Conservation (phyloP, 2,113 vertebrate species). For the Entelurus aequoreus region DNA sequence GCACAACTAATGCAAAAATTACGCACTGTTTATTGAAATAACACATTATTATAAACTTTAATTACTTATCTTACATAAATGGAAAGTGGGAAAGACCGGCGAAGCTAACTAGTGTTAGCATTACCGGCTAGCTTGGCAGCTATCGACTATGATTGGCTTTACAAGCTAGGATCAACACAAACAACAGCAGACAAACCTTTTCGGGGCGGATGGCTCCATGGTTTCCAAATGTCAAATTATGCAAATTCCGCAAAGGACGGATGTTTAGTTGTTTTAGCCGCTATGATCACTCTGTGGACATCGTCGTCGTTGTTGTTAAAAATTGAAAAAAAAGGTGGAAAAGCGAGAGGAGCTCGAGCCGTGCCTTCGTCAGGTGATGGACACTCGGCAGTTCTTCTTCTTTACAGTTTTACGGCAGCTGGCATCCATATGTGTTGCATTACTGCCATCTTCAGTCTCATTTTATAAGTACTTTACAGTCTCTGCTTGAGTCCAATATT, state of each 20-base stretch:
- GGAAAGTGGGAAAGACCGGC: constrained; percentile 2
- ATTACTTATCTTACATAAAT: neutral
- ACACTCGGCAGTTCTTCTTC: neutral
- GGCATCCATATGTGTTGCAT: no score
- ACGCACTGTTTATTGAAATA: neutral
- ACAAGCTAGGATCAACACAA: constrained; percentile 12
- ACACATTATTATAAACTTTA: no score
- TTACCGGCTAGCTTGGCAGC: constrained; percentile 26
- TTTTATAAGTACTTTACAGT: no score
- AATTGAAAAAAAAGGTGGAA: neutral
- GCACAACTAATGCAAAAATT: neutral
- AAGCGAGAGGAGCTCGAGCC: constrained; percentile 36
- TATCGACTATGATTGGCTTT: constrained; percentile 28
- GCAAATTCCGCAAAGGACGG: neutral
- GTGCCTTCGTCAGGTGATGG: constrained; percentile 23
- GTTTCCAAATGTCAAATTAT: neutral
- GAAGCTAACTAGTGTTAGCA: constrained; percentile 31
- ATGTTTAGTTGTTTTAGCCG: neutral
- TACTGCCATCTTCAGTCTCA: no score
- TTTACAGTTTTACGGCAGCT: no score
- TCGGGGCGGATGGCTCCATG: constrained; percentile 64
- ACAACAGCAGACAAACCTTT: constrained; percentile 52
- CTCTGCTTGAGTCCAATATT: no score
- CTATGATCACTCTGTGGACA: constrained; percentile 28
- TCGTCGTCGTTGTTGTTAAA: neutral